These are phyloP conservation scores for Eriocheir sinensis DNA, from an alignment of 1,140 invertebrate genomes.

Conservation along the genomic window DNA sequence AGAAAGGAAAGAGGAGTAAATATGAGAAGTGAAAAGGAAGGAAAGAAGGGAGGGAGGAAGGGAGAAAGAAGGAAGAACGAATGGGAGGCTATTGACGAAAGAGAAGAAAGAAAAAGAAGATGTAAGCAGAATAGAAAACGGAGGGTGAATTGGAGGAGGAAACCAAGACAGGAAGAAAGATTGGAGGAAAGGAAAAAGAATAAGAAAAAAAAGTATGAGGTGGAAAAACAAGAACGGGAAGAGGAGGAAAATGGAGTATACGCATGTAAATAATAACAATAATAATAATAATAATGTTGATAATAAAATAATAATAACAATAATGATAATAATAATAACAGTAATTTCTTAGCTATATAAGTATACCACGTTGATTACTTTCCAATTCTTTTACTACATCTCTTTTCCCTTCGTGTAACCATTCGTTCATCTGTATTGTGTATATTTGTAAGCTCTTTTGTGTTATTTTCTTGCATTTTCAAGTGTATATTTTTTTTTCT, in stretches of 20 bases:
- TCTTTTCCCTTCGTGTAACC: too few species aligned
- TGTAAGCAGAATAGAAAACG: background rate
- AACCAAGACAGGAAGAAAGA: background rate
- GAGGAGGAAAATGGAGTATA: background rate
- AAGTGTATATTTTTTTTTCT: too few species aligned
- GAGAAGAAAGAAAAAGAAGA: background rate
- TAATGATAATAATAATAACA: background rate
- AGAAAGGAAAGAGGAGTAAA: background rate
- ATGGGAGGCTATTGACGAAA: background rate
- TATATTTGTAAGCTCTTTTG: too few species aligned
- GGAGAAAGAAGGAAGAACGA: background rate
- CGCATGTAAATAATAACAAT: background rate
- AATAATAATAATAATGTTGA: background rate
- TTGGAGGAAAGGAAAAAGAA: background rate
- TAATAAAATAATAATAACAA: background rate
- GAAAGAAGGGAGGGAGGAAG: background rate
- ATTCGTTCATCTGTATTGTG: too few species aligned
- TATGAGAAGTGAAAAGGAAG: background rate
- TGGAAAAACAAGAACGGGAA: background rate
- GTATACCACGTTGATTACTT: too few species aligned
- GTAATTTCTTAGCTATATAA: background rate
- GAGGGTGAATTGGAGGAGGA: too few species aligned
- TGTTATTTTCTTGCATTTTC: too few species aligned
- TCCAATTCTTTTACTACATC: too few species aligned
- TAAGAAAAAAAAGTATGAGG: background rate